Base-by-base conservation (phyloP, 92 coral and sea anemone genomes). In the Hydrozoanthus gracilis region DNA sequence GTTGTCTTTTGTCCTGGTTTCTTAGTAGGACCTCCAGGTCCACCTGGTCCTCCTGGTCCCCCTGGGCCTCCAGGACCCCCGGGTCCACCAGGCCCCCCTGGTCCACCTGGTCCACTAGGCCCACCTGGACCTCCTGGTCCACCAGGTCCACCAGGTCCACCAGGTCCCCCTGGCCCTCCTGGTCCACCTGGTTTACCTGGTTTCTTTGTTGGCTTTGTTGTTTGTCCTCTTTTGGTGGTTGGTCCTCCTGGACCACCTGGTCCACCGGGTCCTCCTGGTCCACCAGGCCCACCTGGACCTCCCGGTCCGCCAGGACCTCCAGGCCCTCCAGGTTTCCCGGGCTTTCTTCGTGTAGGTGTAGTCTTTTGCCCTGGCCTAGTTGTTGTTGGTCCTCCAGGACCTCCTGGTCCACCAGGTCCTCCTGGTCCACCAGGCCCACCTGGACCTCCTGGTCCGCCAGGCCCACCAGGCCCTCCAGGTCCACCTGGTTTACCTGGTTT, bases 181-280 rank as follows among this genome's bases (percentile, higher is more conserved):
- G 92, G 95, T 9, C 92, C 98, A 5, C 96, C 96, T 6, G 98
- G 98, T 3, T 61, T 91, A n/a, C 92, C 97, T 4, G 94, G 98
- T 52, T 86, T 90, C 55, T 88, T 88, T 65, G 95, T 55, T 71
- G 82, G 20, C 78, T 84, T 70, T 46, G 82, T 61, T 39, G 67
- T 78, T 79, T 83, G 54, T n/a, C 44, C 50, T 58, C 61, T 20
- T 80, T 77, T 61, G 20, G 65, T 73, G 6, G 55, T 87, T 44
- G 71, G 44, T 73, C 82, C 67, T 10, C 67, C 67, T 61, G 67
- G 67, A 61, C 67, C 67, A 61, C 67, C 67, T 61, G 67, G 67
- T 5, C 67, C 89, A 10, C 84, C 79, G 3, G 87, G 87, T 17
- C 79, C 70, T 15, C 69, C 51, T 18, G 89, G 87, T 11, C 84